A percentile compares a stretch with the other conserved stretches of the same genome.
Conservation (phyloP, 2,797 vertebrate species). For the Sebastolobus altivelis region DNA sequence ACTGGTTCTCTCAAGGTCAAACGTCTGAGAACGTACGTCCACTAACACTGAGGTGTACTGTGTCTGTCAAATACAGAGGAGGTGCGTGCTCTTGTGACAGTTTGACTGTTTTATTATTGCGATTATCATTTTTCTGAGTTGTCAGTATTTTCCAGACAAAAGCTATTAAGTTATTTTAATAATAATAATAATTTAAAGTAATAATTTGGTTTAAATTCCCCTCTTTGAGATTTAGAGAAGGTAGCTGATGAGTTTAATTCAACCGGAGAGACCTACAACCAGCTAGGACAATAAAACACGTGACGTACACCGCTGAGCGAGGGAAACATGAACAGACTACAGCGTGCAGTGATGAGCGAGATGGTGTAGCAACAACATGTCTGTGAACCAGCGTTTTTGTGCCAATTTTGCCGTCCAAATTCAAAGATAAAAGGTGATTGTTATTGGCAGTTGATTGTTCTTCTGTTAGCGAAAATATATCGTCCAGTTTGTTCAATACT, state of each 20-base stretch:
- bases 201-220: not conserved
- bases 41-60: not conserved
- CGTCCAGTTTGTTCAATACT: not conserved
- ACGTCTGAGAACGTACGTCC: not conserved
- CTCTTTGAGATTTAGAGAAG: not conserved
- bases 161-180: not conserved
- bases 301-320: not conserved
- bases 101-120: not conserved
- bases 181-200: not conserved
- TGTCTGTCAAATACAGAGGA: slow-evolving; percentile 1
- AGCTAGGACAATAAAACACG: not conserved
- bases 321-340: not conserved
- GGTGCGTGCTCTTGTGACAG: not conserved
- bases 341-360: not conserved
- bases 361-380: not conserved
- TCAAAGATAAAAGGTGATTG: not conserved
- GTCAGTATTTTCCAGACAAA: not conserved
- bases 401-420: not conserved
- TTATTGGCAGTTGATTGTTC: not conserved
- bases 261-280: not conserved
- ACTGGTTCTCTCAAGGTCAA: slow-evolving; percentile 26
- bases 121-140: not conserved
- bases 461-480: not conserved
- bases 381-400: not conserved
- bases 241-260: no score